Evolutionary conservation across 2,797 vertebrate genomes (phyloP), one percentile per base, ranked within the genome.

Genomic region (Graptemys geographica): DNA sequence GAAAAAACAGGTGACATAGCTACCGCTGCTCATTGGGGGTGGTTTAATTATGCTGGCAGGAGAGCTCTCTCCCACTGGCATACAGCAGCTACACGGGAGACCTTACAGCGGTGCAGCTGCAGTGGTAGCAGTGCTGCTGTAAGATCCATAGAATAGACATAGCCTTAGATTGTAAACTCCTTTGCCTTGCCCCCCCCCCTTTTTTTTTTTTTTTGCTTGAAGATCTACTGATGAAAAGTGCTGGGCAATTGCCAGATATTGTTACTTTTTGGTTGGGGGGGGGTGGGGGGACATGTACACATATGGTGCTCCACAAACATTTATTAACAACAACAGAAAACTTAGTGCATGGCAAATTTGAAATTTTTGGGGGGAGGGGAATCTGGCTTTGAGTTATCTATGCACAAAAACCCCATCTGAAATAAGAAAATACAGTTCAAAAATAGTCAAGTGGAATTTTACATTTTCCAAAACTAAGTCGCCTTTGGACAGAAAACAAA

Each of bases 381-480:
- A 80, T 31, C 89, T 62, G 79, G 69, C 44, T 89, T 92, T 79
- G 59, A 33, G 59, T 88, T 87, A 90, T 21, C 2, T 1, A 16
- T 89, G 93, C 44, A 55, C 44, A 91, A 90, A 92, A 83, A 83
- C 80, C 5, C 23, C 3, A 0, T 10, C 2, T 47, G 11, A 11
- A 23, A 18, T 56, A 56, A 15, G 28, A 80, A 69, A 56, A 57
- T 0, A 0, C 44, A 55, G 28, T 88, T 96, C 52, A 44, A 27
- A 41, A 93, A 86, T 2, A 51, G 44, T 87, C 1, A 81, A 72
- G 91, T 12, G 33, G n/a, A 96, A 95, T 33, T 83, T 10, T 18
- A 89, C 2, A 28, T 83, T 94, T 82, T 93, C 44, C 86, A 81
- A 93, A 93, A 95, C 18, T 16, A 49, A 92, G 51, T 84, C 31